A percentile compares a stretch with the other conserved stretches of the same genome.
phyloP scores from a whole-genome alignment of 2,797 vertebrate species.

The Falco rusticolus region DNA sequence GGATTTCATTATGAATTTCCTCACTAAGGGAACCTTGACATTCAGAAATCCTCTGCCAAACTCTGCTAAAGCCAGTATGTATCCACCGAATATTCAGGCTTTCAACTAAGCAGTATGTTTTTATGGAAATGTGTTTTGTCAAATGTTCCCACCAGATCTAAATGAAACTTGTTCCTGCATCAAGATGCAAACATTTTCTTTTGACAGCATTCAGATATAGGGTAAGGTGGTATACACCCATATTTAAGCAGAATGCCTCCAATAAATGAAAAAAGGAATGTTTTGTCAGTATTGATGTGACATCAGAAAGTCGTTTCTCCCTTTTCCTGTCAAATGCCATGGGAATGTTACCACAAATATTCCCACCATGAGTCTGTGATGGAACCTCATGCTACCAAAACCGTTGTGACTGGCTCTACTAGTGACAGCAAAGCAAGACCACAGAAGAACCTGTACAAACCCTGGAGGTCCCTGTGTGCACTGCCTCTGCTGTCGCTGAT shows the following conservation, averaged over 20 bases:
- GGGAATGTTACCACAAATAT: not conserved
- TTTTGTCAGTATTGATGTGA: not conserved
- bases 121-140: not conserved
- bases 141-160: not conserved
- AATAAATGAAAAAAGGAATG: not conserved
- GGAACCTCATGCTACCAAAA: not conserved
- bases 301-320: not conserved
- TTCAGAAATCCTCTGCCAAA: not conserved
- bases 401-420: not conserved
- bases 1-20: not conserved
- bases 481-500: not conserved
- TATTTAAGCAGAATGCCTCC: not conserved
- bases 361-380: not conserved
- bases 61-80: not conserved
- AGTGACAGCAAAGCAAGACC: not conserved
- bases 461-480: not conserved
- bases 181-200: not conserved
- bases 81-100: not conserved
- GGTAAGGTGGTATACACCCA: not conserved
- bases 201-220: not conserved
- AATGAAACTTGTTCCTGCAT: not conserved
- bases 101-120: not conserved
- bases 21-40: not conserved
- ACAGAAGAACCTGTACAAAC: not conserved
- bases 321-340: not conserved